Evolutionary conservation across 2,797 vertebrate genomes (phyloP).

Genomic region (Alcedo atthis): DNA sequence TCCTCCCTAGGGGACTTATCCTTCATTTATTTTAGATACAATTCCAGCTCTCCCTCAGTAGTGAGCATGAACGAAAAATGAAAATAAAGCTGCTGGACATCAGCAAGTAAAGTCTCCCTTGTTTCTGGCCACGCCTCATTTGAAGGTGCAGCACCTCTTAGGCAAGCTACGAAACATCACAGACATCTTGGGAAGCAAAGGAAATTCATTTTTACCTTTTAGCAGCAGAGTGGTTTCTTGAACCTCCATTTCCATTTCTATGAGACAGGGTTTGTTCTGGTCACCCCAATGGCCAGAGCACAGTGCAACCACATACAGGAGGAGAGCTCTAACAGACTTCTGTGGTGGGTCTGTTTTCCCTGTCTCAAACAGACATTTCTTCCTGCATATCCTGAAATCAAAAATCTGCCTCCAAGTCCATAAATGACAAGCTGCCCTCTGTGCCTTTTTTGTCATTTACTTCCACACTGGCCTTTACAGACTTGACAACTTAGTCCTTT

Average conservation of each 20-base stretch:
- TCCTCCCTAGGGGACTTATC: neutral
- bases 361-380: neutral
- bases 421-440: neutral
- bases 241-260: neutral
- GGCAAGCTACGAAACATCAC: neutral
- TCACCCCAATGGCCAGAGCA: neutral
- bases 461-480: neutral
- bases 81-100: neutral
- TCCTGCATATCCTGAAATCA: neutral
- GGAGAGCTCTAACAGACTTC: neutral
- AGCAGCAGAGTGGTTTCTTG: neutral
- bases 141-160: neutral
- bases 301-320: rapidly evolving
- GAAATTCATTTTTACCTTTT: neutral
- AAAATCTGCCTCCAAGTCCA: neutral
- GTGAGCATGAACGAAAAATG: neutral
- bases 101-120: neutral
- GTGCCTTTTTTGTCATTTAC: neutral
- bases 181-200: neutral
- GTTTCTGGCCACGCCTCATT: neutral
- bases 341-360: neutral
- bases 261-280: neutral
- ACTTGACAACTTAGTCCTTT: neutral
- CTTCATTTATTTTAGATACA: neutral
- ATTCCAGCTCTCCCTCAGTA: neutral